These are phyloP conservation scores for Thymelicus lineola DNA, from an alignment of 2,888 invertebrate species.

Conservation along the genomic window DNA sequence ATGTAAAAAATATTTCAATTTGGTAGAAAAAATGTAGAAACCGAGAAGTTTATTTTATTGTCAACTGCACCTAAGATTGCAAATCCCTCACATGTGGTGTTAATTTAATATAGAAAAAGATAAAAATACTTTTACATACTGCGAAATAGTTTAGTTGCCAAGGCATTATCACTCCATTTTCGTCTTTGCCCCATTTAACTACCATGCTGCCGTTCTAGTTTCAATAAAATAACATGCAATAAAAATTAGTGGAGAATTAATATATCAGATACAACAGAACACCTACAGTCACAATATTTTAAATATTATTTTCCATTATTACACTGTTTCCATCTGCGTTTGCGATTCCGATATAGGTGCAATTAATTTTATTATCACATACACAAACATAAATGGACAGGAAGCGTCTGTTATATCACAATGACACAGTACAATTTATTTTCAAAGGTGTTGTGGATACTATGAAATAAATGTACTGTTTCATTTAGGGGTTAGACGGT, in stretches of 20 bases:
- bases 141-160: constrained; percentile 76
- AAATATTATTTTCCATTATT: neutral
- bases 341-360: constrained; percentile 35
- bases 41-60: constrained; percentile 25
- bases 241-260: constrained; percentile 36
- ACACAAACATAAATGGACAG: constrained; percentile 21
- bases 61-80: constrained; percentile 45
- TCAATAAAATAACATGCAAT: constrained; percentile 73
- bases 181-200: constrained; percentile 83
- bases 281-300: constrained; percentile 5
- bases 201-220: constrained; percentile 83
- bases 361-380: constrained; percentile 21
- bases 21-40: neutral
- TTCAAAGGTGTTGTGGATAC: neutral
- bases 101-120: constrained; percentile 49
- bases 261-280: constrained; percentile 29
- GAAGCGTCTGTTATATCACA: constrained; percentile 25
- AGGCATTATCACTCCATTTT: constrained; percentile 81
- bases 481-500: constrained; percentile 9
- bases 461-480: constrained; percentile 11
- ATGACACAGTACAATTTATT: constrained; percentile 20
- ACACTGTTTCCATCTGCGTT: neutral
- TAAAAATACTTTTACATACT: constrained; percentile 67
- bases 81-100: constrained; percentile 29
- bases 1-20: too few relatives aligned